These are phyloP conservation scores for Tinea semifulvella DNA, from an alignment of 2,888 invertebrate genomes.

Conservation along the genomic window DNA sequence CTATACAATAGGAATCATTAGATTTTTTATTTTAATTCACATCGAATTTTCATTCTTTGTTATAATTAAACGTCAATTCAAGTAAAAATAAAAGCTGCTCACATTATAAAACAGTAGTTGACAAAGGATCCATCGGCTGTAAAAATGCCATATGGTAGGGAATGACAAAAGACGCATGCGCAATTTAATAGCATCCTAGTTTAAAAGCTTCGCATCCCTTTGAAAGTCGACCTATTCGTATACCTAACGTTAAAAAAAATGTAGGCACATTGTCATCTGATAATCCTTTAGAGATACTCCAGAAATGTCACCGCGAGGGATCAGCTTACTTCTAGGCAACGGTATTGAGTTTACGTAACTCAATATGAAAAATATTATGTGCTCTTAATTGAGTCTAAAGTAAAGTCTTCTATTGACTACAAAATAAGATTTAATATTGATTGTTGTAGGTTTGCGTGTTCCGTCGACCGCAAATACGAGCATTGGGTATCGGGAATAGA, in stretches of 20 bases:
- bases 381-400: neutral
- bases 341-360: slow-evolving; percentile 63
- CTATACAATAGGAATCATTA: no score
- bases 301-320: slow-evolving; percentile 61
- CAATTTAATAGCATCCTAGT: slow-evolving; percentile 64
- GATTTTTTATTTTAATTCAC: no score
- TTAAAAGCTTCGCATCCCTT: slow-evolving; percentile 45
- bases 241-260: slow-evolving; percentile 35
- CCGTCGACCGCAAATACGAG: slow-evolving; percentile 60
- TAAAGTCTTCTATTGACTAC: neutral
- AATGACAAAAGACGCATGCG: slow-evolving; percentile 57
- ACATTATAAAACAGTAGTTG: neutral
- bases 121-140: slow-evolving; percentile 35
- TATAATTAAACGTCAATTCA: no score
- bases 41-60: no score
- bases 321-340: slow-evolving; percentile 60
- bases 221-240: slow-evolving; percentile 41
- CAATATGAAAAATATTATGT: slow-evolving; percentile 38
- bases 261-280: slow-evolving; percentile 58
- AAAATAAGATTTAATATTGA: slow-evolving; percentile 9
- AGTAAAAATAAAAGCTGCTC: no score
- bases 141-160: slow-evolving; percentile 60
- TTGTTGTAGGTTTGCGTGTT: neutral
- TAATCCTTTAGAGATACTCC: slow-evolving; percentile 57
- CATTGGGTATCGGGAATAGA: slow-evolving; percentile 38